These are phyloP conservation scores for Coryphaenoides rupestris DNA, from an alignment of 2,113 vertebrate genomes.

Conservation along the genomic window DNA sequence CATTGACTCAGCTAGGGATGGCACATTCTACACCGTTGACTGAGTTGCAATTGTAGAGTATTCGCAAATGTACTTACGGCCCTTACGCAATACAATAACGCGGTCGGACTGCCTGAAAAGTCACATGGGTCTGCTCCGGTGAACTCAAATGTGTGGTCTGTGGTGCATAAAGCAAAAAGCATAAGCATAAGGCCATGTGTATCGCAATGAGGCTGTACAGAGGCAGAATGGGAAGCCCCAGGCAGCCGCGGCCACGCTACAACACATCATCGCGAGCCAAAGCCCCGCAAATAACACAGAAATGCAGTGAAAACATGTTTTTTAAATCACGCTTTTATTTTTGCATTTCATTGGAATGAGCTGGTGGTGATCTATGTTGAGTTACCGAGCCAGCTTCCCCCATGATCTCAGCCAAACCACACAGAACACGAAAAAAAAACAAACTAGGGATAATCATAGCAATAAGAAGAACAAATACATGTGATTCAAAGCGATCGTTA, in stretches of 20 bases:
- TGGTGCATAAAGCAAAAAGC: slow-evolving; percentile 76
- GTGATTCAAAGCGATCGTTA: slow-evolving; percentile 56
- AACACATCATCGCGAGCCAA: slow-evolving; percentile 50
- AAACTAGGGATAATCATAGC: background rate
- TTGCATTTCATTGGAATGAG: background rate
- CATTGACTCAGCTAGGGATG: slow-evolving; percentile 43
- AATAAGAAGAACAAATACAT: slow-evolving; percentile 11
- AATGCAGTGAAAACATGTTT: slow-evolving; percentile 6
- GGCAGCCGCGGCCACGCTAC: slow-evolving; percentile 56
- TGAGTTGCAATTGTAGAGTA: slow-evolving; percentile 62
- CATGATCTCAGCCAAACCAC: background rate
- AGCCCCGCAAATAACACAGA: slow-evolving; percentile 26
- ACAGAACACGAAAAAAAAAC: slow-evolving; percentile 1
- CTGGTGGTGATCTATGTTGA: background rate
- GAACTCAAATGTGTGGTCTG: slow-evolving; percentile 69
- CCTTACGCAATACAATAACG: slow-evolving; percentile 63
- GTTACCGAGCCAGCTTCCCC: background rate
- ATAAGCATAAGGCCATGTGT: slow-evolving; percentile 67
- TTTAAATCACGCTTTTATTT: background rate
- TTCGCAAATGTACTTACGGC: slow-evolving; percentile 54
- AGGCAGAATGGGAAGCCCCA: slow-evolving; percentile 65
- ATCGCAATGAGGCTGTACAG: slow-evolving; percentile 55
- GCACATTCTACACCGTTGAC: slow-evolving; percentile 64
- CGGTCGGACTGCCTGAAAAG: slow-evolving; percentile 61
- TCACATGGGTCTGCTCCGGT: slow-evolving; percentile 64